Conservation (phyloP, 2,797 vertebrate genomes). For the Rhinoraja longicauda region DNA sequence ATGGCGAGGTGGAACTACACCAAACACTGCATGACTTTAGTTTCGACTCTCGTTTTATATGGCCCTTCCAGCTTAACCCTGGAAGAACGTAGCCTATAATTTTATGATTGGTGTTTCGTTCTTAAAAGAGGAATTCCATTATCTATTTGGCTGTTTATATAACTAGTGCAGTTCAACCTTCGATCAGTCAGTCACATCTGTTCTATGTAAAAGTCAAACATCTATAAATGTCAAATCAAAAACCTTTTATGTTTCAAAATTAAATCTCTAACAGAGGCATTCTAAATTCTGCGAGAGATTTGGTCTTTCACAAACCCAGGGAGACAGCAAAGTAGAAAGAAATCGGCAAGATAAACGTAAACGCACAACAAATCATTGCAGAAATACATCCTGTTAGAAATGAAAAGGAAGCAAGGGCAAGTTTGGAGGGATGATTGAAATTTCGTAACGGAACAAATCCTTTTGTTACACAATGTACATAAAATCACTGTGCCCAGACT, state of each 20-base stretch:
- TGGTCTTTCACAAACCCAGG: background rate
- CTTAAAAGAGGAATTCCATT: background rate
- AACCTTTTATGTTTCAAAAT: background rate
- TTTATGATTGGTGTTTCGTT: background rate
- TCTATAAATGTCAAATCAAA: background rate
- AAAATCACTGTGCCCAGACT: background rate
- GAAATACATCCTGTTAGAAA: background rate
- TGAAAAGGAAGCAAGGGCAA: background rate
- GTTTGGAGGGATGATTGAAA: background rate
- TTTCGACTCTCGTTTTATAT: background rate
- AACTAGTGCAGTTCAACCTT: background rate
- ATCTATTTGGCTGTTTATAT: background rate
- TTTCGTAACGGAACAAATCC: conserved; percentile 9
- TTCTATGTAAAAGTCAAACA: background rate
- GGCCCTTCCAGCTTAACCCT: background rate
- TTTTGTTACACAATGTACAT: conserved; percentile 8
- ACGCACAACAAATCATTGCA: too few species aligned
- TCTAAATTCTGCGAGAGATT: background rate
- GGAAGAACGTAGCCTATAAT: background rate
- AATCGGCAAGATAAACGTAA: background rate
- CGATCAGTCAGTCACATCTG: background rate
- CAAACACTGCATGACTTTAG: background rate
- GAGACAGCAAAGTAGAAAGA: background rate
- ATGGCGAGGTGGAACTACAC: background rate
- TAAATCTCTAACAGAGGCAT: background rate